Base-by-base conservation (phyloP, 2,113 vertebrate genomes). In the Oostethus manadensis region DNA sequence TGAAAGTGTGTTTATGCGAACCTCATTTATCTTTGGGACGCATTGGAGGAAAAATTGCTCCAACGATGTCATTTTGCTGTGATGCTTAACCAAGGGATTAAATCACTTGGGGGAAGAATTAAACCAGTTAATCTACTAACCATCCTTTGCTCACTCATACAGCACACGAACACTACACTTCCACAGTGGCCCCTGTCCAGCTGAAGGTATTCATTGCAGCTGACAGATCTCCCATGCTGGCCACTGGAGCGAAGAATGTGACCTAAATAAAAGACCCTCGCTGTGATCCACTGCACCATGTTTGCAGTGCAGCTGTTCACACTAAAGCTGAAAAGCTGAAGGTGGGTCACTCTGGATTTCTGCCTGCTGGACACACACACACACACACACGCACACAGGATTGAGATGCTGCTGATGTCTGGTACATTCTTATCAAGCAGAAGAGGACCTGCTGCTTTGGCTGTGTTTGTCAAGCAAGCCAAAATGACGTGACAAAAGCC, bases 241-340 rank as follows among this genome's bases (percentile, higher is more conserved):
- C 66, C 57, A 65, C 70, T 73, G 77, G 70, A 80, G 80, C 78
- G 55, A 71, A 83, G 71, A 79, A 83, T 76, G 77, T 83, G 84
- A 84, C 84, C 86, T 82, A 84, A 85, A 85, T 86, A 84, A 84
- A 80, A 80, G 81, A 78, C 66, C 75, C 83, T 85, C 18, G 56
- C 64, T 60, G 83, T 81, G 73, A 79, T 83, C 61, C 65, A 74
- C 74, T 60, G 72, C 75, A 71, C 66, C 59, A 76, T 55, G 77
- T 79, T 83, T 73, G 86, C 79, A 66, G 68, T 80, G 82, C 86
- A 86, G 79, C 86, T 85, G 86, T 81, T 82, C 79, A 55, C 76
- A 72, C 78, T 80, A 76, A 79, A 79, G 78, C 80, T 76, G 76
- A 76, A 81, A 78, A 87, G 76, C 81, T 66, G 66, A 80, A 66